These are phyloP conservation scores for Odontamblyopus lacepedii DNA, from an alignment of 2,797 vertebrate genomes.

Conservation along the genomic window DNA sequence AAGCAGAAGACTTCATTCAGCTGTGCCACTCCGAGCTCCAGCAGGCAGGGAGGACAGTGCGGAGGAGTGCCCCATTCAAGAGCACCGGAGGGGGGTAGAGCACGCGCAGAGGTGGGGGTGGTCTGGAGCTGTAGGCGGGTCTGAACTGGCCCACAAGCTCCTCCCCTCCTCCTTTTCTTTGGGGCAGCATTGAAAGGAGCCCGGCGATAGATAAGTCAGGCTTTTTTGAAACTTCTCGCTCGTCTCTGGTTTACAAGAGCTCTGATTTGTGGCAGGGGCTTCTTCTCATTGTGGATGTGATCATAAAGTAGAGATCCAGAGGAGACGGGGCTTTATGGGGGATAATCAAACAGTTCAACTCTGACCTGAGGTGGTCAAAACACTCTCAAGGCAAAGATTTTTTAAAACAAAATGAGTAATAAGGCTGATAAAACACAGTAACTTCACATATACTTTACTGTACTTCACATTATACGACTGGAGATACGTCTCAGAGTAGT, in stretches of 20 bases:
- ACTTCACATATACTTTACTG: no score
- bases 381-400: not conserved
- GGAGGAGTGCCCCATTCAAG: slow-evolving; percentile 75
- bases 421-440: no score
- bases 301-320: slow-evolving; percentile 22
- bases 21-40: slow-evolving; percentile 44
- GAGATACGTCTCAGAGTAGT: no score
- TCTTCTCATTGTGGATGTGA: slow-evolving; percentile 46
- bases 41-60: slow-evolving; percentile 64
- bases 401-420: no score
- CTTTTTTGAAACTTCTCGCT: slow-evolving; percentile 43
- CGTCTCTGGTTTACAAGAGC: slow-evolving; percentile 39
- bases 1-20: slow-evolving; percentile 36
- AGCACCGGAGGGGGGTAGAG: slow-evolving; percentile 51
- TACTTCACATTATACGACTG: no score
- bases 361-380: not conserved
- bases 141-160: slow-evolving; percentile 67
- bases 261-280: slow-evolving; percentile 45
- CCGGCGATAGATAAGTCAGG: slow-evolving; percentile 71
- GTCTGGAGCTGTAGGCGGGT: slow-evolving; percentile 31
- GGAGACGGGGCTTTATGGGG: not conserved
- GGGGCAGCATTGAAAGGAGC: slow-evolving; percentile 73
- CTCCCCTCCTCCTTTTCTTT: slow-evolving; percentile 66
- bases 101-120: slow-evolving; percentile 54
- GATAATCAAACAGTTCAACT: not conserved